Evolutionary conservation across 1,140 invertebrate species (phyloP).

Genomic region (fruit fly (Drosophila melanogaster)): DNA sequence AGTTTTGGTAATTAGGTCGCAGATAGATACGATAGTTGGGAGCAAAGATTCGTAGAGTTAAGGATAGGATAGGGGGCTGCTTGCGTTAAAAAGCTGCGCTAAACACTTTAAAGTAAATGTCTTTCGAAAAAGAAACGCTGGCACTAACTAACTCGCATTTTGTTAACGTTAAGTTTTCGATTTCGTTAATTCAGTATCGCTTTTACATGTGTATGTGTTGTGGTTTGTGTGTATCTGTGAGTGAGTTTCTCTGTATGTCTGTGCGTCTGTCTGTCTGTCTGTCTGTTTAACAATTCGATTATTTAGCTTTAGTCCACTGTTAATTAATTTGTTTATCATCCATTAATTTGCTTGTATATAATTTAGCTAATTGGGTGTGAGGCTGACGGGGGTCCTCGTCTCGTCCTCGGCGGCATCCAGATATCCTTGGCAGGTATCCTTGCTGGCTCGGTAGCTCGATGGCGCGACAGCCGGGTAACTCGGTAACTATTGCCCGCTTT

Average conservation of each 20-base stretch:
- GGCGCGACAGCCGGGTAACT: constrained; percentile 7
- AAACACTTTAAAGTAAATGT: constrained; percentile 82
- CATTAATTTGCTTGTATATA: constrained; percentile 68
- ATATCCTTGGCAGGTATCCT: constrained; percentile 11
- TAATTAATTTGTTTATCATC: constrained; percentile 66
- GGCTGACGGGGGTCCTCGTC: constrained; percentile 21
- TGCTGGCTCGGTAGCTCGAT: background rate
- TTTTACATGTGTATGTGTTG: constrained; percentile 21
- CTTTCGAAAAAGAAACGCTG: constrained; percentile 75
- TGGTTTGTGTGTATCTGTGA: constrained; percentile 7
- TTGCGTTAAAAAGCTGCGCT: constrained; percentile 74
- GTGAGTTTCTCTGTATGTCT: constrained; percentile 47
- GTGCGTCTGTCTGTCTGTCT: constrained; percentile 29
- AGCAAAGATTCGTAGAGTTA: constrained; percentile 57
- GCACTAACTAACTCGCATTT: constrained; percentile 77
- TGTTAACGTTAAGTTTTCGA: constrained; percentile 51
- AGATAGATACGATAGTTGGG: constrained; percentile 66
- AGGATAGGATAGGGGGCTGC: constrained; percentile 18
- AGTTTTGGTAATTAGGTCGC: constrained; percentile 43
- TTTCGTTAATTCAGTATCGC: constrained; percentile 23
- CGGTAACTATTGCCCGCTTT: constrained; percentile 36
- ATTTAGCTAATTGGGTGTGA: constrained; percentile 71
- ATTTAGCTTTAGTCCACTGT: constrained; percentile 70
- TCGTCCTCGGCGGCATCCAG: constrained; percentile 14
- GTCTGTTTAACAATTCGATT: constrained; percentile 78